These are phyloP conservation scores for Eufriesea mexicana DNA, from an alignment of 1,140 invertebrate species.

Conservation along the genomic window DNA sequence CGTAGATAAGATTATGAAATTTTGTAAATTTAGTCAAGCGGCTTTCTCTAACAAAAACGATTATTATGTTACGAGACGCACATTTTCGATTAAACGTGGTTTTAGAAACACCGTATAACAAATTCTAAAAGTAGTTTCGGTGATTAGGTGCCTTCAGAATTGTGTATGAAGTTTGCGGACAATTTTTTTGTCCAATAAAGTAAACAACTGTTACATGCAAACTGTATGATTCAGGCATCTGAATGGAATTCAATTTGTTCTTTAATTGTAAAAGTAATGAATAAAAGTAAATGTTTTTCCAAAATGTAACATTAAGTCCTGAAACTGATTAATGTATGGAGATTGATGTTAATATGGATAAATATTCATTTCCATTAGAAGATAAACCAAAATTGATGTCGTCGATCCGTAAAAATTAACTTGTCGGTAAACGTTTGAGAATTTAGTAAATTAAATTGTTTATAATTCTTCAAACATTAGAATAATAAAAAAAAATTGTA, in stretches of 20 bases:
- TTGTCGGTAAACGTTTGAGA: background rate
- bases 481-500: background rate
- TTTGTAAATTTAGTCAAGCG: background rate
- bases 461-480: slow-evolving; percentile 25
- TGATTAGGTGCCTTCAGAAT: slow-evolving; percentile 45
- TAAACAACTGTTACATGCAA: background rate
- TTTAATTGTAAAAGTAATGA: background rate
- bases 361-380: background rate
- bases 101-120: background rate
- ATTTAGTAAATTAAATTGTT: background rate
- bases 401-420: background rate
- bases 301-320: background rate
- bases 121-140: background rate
- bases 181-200: background rate
- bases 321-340: background rate
- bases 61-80: slow-evolving; percentile 17
- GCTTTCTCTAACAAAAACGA: background rate
- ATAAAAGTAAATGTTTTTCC: background rate
- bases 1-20: background rate
- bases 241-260: background rate
- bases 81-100: background rate
- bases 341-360: background rate
- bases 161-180: slow-evolving; percentile 14
- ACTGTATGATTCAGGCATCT: slow-evolving; percentile 23
- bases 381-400: background rate